Conservation (phyloP, 2,113 vertebrate species). For the Erythrocercus mccallii region DNA sequence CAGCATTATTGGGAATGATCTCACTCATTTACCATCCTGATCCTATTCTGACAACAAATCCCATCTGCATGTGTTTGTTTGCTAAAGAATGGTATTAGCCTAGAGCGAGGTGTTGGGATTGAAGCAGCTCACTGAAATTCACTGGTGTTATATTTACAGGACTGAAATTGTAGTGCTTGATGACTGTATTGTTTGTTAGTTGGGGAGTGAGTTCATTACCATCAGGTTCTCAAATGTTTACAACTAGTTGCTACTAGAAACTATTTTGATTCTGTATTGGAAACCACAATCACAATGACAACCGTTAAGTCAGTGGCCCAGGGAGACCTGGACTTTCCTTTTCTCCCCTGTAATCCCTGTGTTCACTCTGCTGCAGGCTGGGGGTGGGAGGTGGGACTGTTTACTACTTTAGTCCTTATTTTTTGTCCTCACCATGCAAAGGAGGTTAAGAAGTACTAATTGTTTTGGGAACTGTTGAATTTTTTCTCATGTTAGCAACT, state of each 20-base stretch:
- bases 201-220: slow-evolving; percentile 31
- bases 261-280: slow-evolving; percentile 45
- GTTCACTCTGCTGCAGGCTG: neutral
- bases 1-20: slow-evolving; percentile 44
- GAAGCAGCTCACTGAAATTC: neutral
- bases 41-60: slow-evolving; percentile 57
- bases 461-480: neutral
- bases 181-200: slow-evolving; percentile 24
- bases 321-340: neutral
- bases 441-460: neutral
- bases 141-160: neutral
- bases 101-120: neutral
- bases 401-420: neutral
- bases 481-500: neutral
- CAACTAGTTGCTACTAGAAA: slow-evolving; percentile 41
- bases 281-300: slow-evolving; percentile 15
- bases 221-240: slow-evolving; percentile 29
- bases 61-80: slow-evolving; percentile 58
- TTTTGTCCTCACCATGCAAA: neutral
- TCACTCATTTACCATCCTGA: slow-evolving; percentile 42
- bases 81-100: slow-evolving; percentile 11
- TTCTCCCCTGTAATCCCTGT: neutral
- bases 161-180: slow-evolving; percentile 2
- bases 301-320: neutral
- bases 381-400: neutral